Percentiles rank a stretch among this genome's conserved stretches.
Evolutionary conservation across 2,888 invertebrate genomes (phyloP).

Genomic region (Tenodera sinensis): DNA sequence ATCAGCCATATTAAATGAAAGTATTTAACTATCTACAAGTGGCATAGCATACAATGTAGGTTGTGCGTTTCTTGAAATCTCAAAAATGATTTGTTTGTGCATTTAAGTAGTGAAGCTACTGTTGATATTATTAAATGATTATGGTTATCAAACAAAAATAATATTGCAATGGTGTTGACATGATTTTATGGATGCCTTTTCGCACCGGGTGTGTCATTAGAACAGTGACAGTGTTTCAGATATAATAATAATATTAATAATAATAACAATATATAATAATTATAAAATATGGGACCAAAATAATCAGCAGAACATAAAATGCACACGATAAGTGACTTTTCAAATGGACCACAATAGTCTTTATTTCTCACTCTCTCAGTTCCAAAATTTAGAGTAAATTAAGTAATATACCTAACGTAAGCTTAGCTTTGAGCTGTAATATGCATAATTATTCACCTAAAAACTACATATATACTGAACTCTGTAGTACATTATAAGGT

Average conservation of each 20-base stretch:
- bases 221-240: background rate
- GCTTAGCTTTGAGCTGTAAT: background rate
- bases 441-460: background rate
- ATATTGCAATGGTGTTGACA: background rate
- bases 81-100: background rate
- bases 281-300: background rate
- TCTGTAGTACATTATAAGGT: background rate
- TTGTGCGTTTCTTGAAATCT: background rate
- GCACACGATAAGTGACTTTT: background rate
- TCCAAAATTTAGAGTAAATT: background rate
- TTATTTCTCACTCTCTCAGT: background rate
- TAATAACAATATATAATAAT: background rate
- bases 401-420: background rate
- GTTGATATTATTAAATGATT: background rate
- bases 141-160: background rate
- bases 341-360: background rate
- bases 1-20: too few relatives aligned
- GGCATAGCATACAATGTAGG: background rate
- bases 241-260: background rate
- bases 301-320: background rate
- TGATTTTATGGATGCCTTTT: background rate
- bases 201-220: background rate
- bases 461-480: background rate
- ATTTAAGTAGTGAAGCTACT: background rate
- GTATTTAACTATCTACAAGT: too few relatives aligned